phyloP scores from a whole-genome alignment of 2,888 invertebrate species.

The Andrena praecox region DNA sequence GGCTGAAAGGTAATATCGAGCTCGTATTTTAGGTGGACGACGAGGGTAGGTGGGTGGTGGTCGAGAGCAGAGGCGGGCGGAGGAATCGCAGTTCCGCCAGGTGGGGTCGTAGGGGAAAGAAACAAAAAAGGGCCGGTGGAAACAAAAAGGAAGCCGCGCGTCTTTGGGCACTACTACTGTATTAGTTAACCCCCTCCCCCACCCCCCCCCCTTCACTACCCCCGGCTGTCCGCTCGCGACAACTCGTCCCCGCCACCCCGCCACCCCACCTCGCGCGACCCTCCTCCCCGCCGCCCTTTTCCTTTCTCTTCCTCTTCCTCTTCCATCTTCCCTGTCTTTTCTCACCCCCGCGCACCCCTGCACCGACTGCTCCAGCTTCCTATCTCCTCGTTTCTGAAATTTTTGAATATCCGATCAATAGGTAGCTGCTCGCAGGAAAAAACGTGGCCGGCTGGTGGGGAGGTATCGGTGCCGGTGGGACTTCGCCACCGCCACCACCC shows the following conservation, averaged over 20 bases:
- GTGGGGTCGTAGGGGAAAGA: constrained; percentile 72
- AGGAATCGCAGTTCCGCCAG: constrained; percentile 52
- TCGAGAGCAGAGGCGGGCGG: constrained; percentile 53
- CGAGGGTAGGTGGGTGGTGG: constrained; percentile 18
- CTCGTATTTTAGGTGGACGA: constrained; percentile 77
- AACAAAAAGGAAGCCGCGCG: constrained; percentile 73
- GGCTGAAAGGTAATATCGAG: constrained; percentile 78
- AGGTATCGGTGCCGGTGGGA: constrained; percentile 69
- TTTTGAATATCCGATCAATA: constrained; percentile 84
- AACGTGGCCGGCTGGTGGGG: constrained; percentile 71
- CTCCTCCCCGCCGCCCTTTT: constrained; percentile 36
- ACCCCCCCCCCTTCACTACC: constrained; percentile 51
- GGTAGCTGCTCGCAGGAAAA: constrained; percentile 76
- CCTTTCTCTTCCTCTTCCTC: constrained; percentile 44
- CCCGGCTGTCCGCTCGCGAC: constrained; percentile 68
- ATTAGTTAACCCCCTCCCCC: constrained; percentile 70
- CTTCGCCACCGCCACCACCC: constrained; percentile 53
- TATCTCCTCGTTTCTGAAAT: constrained; percentile 77
- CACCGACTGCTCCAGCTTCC: constrained; percentile 58
- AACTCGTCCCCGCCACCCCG: constrained; percentile 58
- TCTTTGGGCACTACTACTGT: constrained; percentile 69
- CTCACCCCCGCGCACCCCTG: constrained; percentile 47
- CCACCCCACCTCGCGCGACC: constrained; percentile 51
- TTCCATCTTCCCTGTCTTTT: constrained; percentile 54
- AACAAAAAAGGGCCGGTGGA: constrained; percentile 70